Evolutionary conservation across 2,888 invertebrate genomes (phyloP), one percentile per base, ranked within the genome.

Genomic region (Hirtodrosophila cameraria): DNA sequence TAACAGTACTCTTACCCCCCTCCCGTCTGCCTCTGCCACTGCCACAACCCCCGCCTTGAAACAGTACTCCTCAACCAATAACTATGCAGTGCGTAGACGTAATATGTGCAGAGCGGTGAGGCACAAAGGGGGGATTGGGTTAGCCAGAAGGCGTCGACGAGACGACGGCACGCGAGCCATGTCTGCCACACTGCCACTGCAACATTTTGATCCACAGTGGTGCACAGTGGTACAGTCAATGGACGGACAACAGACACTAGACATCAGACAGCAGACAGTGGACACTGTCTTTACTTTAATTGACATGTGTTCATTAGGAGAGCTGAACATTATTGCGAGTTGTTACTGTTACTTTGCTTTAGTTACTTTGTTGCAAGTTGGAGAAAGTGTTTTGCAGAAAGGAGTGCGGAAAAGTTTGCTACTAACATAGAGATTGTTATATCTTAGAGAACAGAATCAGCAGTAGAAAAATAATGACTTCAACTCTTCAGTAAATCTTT

Each of bases 261-360:
- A 48, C 46, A 35, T 16, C 20, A 33, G 39, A 15, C 57, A 36
- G 6, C 12, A 31, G 43, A 42, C 41, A 28, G n/a, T 33, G 70
- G 25, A 49, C 42, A 30, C 41, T 71, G 66, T 73, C 55, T 66
- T 73, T 70, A 50, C 61, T 42, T 75, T 80, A 82, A 82, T 77
- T 82, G 80, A 79, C 82, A 82, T 79, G 69, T 79, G 82, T 82
- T 82, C 79, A 82, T 80, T 80, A 80, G 72, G 45, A 49, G 61
- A 48, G 49, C 38, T 46, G 25, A 61, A 70, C 70, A 70, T 62
- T 66, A 62, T 43, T 31, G 55, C 57, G 18, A 46, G 31, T 61
- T 60, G 52, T 50, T 20, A 16, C 13, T 25, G 15, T 30, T 27
- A 16, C 12, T n/a, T n/a, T n/a, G n/a, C n/a, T n/a, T n/a, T n/a